A percentile compares a stretch with the other conserved stretches of the same genome.
Conservation (phyloP, 2,797 vertebrate genomes). For the Pteronotus mesoamericanus region DNA sequence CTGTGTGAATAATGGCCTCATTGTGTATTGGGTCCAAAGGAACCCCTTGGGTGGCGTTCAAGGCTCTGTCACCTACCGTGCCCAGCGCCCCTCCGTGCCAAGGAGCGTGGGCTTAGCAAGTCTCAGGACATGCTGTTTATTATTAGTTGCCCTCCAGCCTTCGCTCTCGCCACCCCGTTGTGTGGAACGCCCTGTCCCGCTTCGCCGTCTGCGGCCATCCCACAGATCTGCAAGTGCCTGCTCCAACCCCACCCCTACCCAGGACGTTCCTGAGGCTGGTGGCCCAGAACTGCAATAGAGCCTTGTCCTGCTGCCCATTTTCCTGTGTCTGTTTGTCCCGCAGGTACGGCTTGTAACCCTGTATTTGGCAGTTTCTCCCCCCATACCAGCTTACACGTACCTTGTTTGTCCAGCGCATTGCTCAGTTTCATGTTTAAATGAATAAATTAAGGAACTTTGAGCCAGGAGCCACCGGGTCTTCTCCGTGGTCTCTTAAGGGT, state of each 20-base stretch:
- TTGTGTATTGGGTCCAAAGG: background rate
- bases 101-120: background rate
- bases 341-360: too few relatives aligned
- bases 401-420: rapidly evolving
- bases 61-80: background rate
- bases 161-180: background rate
- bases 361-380: background rate
- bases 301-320: rapidly evolving
- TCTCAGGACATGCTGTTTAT: background rate
- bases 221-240: background rate
- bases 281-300: rapidly evolving
- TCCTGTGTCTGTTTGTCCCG: background rate
- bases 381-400: background rate
- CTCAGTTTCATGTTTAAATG: background rate
- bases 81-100: rapidly evolving
- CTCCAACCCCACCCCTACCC: rapidly evolving
- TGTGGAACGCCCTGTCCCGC: too few relatives aligned
- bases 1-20: rapidly evolving
- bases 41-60: background rate
- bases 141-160: too few relatives aligned
- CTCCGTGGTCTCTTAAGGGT: background rate
- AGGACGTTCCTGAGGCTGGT: background rate
- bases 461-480: background rate
- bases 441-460: background rate
- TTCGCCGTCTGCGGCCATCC: background rate